A percentile compares a stretch with the other conserved stretches of the same genome.
phyloP scores from a whole-genome alignment of 2,888 invertebrate genomes.

The Lamellibrachia satsuma region DNA sequence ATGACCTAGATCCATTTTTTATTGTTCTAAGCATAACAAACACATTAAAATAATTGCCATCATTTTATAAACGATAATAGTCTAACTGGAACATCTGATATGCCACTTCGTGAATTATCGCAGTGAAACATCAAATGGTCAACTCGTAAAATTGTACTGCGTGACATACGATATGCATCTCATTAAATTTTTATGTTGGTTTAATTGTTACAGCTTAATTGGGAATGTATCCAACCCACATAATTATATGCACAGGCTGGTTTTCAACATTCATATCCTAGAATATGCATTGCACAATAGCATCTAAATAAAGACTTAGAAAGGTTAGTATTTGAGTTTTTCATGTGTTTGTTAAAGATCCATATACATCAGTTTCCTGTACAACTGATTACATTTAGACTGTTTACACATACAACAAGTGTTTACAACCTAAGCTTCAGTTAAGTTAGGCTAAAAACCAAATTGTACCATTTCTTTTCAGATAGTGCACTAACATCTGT shows the following conservation, averaged over 20 bases:
- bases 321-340: no score
- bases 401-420: neutral
- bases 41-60: conserved; percentile 1
- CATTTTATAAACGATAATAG: neutral
- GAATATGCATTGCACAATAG: no score
- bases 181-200: conserved; percentile 1
- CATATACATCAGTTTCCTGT: neutral
- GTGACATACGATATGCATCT: neutral
- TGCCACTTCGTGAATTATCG: conserved; percentile 7
- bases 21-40: neutral
- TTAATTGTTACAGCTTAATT: neutral
- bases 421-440: neutral
- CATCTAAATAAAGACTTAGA: no score
- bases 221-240: neutral
- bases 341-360: neutral
- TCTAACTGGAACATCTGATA: neutral
- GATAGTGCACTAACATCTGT: neutral
- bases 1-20: neutral
- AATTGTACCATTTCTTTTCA: neutral
- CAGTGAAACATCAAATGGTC: neutral
- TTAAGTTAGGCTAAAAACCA: neutral
- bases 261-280: no score
- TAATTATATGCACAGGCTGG: neutral
- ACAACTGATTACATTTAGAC: neutral
- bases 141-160: neutral